These are phyloP conservation scores for Oopsacas minuta DNA, from an alignment of 37 sponge, comb jelly and placozoan species.

Conservation along the genomic window DNA sequence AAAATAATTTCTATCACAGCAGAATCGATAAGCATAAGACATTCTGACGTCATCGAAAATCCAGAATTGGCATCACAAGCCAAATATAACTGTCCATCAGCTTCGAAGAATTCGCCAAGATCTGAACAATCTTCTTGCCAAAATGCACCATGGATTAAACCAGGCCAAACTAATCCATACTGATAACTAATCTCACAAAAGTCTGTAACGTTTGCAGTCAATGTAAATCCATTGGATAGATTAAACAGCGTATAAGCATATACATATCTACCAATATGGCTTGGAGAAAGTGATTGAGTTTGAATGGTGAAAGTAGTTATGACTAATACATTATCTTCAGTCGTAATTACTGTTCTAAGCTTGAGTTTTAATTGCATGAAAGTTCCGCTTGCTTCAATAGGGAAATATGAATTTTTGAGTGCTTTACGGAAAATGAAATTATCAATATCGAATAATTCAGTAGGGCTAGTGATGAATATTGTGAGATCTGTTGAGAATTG, in stretches of 20 bases:
- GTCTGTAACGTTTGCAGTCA: not conserved
- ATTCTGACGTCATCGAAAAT: not conserved
- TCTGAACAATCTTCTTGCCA: not conserved
- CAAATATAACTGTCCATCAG: not conserved
- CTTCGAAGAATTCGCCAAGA: not conserved
- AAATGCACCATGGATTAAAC: not conserved
- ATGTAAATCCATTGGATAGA: not conserved
- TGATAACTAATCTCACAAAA: not conserved
- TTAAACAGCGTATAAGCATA: not conserved
- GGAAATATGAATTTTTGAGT: not conserved
- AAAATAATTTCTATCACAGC: not conserved
- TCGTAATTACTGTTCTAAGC: not conserved
- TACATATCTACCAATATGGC: not conserved
- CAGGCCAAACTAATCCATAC: constrained; percentile 1
- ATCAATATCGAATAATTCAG: not conserved
- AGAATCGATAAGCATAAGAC: not conserved
- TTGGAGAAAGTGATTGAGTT: not conserved
- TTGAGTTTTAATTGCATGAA: not conserved
- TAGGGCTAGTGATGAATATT: not conserved
- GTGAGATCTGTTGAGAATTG: not conserved
- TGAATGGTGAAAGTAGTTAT: not conserved
- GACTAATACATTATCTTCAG: not conserved
- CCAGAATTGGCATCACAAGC: not conserved
- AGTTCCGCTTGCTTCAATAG: not conserved
- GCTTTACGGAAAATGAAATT: not conserved